These are phyloP conservation scores for Lagocephalus sceleratus DNA, from an alignment of 2,797 vertebrate species.

Conservation along the genomic window DNA sequence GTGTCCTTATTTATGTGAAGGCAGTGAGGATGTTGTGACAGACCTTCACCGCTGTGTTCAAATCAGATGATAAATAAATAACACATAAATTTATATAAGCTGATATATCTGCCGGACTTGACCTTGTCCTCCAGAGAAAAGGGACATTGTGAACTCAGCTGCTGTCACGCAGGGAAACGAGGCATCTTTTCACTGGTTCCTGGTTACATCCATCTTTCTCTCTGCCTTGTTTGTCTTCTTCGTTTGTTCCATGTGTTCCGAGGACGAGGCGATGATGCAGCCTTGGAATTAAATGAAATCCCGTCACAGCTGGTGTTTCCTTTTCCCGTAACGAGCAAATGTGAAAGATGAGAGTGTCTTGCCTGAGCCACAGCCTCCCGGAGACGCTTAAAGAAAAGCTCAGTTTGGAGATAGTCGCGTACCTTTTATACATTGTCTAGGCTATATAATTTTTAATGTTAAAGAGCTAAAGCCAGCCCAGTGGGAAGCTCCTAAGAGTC, in stretches of 20 bases:
- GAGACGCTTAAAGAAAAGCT: conserved; percentile 20
- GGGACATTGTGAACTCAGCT: conserved; percentile 17
- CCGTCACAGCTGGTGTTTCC: conserved; percentile 53
- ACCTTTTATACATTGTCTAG: neutral
- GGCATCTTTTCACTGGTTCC: conserved; percentile 53
- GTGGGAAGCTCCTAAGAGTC: no score
- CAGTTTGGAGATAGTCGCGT: conserved; percentile 29
- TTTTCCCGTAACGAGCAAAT: conserved; percentile 47
- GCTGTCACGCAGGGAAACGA: conserved; percentile 41
- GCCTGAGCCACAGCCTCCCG: conserved; percentile 22
- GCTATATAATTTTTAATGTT: neutral
- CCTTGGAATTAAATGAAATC: conserved; percentile 42
- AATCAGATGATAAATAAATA: no score
- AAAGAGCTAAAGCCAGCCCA: conserved; percentile 8
- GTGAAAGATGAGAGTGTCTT: conserved; percentile 47
- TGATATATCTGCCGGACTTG: conserved; percentile 8
- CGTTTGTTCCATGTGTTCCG: conserved; percentile 52
- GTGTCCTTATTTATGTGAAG: no score
- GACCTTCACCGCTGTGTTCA: no score
- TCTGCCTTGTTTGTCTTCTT: conserved; percentile 32
- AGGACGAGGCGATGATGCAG: conserved; percentile 34
- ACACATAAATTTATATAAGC: neutral
- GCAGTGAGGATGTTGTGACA: no score
- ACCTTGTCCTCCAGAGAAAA: conserved; percentile 8
- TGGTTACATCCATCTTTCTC: neutral